Conservation (phyloP, 2,888 invertebrate genomes). For the Odontomyia ornata region DNA sequence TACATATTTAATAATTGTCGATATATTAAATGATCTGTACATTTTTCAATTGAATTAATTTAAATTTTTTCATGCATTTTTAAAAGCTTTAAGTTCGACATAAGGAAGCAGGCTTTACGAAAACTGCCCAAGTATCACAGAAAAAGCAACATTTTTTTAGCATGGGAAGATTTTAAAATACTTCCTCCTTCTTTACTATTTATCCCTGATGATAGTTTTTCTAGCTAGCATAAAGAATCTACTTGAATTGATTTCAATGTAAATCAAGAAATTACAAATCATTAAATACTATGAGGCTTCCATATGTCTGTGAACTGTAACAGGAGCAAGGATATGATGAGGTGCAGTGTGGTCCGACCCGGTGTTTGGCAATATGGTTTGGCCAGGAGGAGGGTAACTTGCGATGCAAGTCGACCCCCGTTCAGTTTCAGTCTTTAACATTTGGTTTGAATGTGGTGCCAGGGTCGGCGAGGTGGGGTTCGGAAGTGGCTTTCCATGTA, state of each 20-base stretch:
- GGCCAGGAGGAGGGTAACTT: conserved; percentile 54
- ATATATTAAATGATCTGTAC: too few species aligned
- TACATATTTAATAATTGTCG: not conserved
- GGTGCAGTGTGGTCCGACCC: conserved; percentile 49
- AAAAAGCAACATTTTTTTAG: too few species aligned
- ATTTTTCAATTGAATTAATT: too few species aligned
- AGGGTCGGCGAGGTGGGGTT: conserved; percentile 51
- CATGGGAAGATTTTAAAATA: not conserved
- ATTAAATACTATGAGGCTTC: conserved; percentile 72
- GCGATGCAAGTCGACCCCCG: conserved; percentile 52
- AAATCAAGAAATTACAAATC: not conserved
- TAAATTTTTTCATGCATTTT: too few species aligned
- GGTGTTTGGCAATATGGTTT: conserved; percentile 57
- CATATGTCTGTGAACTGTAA: conserved; percentile 89
- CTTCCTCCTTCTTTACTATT: not conserved
- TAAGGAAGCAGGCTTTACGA: too few species aligned
- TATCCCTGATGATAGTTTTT: too few species aligned
- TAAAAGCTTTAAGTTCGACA: too few species aligned
- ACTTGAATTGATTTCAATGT: too few species aligned
- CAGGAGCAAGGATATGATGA: conserved; percentile 82
- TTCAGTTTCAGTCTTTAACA: conserved; percentile 56
- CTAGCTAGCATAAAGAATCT: too few species aligned
- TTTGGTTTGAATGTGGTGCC: conserved; percentile 56
- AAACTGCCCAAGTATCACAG: too few species aligned
- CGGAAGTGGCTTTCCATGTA: not conserved